Conservation (phyloP, 2,797 vertebrate genomes). For the Vespertilio murinus region DNA sequence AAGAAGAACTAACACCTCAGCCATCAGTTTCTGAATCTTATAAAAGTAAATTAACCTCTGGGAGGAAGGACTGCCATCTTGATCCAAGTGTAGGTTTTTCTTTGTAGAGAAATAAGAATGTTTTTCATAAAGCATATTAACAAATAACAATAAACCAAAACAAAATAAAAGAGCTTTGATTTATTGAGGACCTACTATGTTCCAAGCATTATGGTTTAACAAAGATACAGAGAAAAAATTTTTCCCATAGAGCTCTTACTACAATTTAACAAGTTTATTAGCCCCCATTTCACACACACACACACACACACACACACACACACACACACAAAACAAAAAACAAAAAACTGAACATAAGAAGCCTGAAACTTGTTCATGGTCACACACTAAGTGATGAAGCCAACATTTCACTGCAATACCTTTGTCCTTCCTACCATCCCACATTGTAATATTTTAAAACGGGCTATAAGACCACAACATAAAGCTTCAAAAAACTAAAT, state of each 20-base stretch:
- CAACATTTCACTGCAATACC: neutral
- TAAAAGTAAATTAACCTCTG: constrained; percentile 57
- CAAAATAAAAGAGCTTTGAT: neutral
- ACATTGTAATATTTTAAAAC: neutral
- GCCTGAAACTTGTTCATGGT: neutral
- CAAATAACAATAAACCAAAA: neutral
- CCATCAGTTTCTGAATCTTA: constrained; percentile 28
- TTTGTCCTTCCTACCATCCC: neutral
- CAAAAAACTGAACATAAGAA: neutral
- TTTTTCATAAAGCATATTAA: neutral
- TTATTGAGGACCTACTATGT: neutral
- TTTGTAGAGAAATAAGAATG: constrained; percentile 6
- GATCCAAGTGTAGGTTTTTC: neutral
- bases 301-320: too few species aligned
- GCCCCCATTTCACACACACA: neutral
- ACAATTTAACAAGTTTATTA: neutral
- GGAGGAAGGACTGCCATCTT: constrained; percentile 3
- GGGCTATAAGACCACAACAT: neutral
- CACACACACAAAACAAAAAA: too few species aligned
- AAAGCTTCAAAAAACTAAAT: neutral
- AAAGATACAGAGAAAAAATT: neutral
- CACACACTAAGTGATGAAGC: neutral
- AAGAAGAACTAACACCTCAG: constrained; percentile 52
- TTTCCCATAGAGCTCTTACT: neutral
- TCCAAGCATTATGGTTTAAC: neutral